These are phyloP conservation scores for Mizuhopecten yessoensis DNA, from an alignment of 1,140 invertebrate genomes.

Conservation along the genomic window DNA sequence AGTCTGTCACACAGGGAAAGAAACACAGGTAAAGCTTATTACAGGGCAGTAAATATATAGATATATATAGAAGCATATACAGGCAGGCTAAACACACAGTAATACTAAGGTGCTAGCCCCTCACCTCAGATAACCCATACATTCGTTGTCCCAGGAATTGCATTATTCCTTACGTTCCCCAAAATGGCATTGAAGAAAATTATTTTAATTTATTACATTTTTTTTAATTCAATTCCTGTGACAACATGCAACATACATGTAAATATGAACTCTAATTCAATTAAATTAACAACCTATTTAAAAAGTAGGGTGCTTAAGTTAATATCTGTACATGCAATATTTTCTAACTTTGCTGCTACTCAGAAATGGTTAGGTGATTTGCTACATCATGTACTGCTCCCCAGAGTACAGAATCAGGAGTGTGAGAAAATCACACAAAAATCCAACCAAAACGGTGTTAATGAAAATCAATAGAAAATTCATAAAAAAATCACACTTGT, in stretches of 20 bases:
- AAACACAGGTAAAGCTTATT: constrained; percentile 22
- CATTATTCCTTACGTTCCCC: neutral
- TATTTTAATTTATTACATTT: too few species aligned
- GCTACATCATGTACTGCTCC: neutral
- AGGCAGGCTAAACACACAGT: neutral
- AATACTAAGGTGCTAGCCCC: neutral
- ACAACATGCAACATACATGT: neutral
- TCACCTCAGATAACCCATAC: neutral
- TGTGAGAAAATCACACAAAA: too few species aligned
- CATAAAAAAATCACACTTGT: neutral
- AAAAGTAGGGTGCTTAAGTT: neutral
- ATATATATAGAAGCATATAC: neutral
- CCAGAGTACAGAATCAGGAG: neutral
- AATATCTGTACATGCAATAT: neutral
- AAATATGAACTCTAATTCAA: neutral
- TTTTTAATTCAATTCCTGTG: neutral
- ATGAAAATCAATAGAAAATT: constrained; percentile 7
- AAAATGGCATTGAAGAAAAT: neutral
- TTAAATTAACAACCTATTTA: neutral
- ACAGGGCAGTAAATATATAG: neutral
- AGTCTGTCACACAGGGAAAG: constrained; percentile 37
- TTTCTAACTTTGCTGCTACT: neutral
- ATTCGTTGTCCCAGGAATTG: neutral
- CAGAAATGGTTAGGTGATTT: neutral
- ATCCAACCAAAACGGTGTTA: constrained; percentile 21